Conservation (phyloP, 2,888 invertebrate species). For the Drosophila subquinaria region DNA sequence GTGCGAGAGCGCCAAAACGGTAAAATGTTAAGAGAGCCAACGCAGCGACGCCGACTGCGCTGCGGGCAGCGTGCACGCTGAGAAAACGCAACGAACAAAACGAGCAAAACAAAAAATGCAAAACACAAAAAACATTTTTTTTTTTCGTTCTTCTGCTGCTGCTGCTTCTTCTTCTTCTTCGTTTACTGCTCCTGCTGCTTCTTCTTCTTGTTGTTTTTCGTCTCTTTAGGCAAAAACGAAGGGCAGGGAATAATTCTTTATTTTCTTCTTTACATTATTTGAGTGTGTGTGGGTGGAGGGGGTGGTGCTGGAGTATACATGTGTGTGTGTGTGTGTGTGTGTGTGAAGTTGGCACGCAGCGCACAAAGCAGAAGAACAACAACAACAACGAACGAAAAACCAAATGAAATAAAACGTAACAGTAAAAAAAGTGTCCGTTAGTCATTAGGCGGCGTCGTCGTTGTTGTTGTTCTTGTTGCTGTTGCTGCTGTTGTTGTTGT, state of each 20-base stretch:
- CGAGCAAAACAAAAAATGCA: constrained; percentile 78
- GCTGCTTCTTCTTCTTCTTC: constrained; percentile 4
- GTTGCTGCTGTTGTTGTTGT: constrained; percentile 20
- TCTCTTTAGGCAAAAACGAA: constrained; percentile 20
- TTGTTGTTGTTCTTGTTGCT: constrained; percentile 2
- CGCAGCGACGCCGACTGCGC: constrained; percentile 10
- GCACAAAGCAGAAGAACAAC: constrained; percentile 46
- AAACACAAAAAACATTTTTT: constrained; percentile 51
- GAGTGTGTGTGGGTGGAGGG: neutral
- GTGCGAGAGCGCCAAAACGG: constrained; percentile 1
- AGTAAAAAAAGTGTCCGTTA: constrained; percentile 69
- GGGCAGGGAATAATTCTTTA: constrained; percentile 12
- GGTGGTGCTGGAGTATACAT: neutral
- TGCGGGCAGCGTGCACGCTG: constrained; percentile 12
- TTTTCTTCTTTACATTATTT: neutral
- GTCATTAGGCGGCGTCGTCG: constrained; percentile 69
- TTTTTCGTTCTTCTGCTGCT: constrained; percentile 3
- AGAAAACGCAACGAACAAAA: constrained; percentile 80
- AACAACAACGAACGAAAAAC: constrained; percentile 33
- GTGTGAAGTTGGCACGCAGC: constrained; percentile 65
- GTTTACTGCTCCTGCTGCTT: neutral
- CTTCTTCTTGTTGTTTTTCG: constrained; percentile 12
- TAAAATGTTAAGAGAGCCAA: neutral
- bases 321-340: constrained; percentile 30
- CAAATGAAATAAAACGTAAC: constrained; percentile 49